phyloP scores from a whole-genome alignment of 2,797 vertebrate genomes.

The Phrynocephalus vlangalii region DNA sequence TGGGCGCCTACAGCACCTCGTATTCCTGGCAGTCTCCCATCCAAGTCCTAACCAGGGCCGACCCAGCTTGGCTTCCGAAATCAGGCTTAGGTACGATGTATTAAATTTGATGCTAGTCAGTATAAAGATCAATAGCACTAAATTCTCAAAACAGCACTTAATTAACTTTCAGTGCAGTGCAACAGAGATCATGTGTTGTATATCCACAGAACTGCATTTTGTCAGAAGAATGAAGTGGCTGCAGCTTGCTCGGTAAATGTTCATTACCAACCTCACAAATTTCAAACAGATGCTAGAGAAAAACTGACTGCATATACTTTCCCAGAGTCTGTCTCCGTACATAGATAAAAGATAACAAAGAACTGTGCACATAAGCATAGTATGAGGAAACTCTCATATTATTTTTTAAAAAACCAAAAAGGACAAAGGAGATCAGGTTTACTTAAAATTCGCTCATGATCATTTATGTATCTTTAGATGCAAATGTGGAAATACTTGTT shows the following conservation, averaged over 20 bases:
- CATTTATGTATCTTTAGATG: too few species aligned
- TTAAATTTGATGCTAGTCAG: background rate
- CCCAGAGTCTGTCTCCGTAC: background rate
- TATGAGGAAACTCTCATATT: background rate
- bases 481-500: background rate
- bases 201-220: background rate
- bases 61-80: too few species aligned
- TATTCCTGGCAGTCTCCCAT: too few species aligned
- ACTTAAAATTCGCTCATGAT: background rate
- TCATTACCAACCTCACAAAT: background rate
- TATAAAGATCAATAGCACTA: background rate
- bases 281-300: background rate
- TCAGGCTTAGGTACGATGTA: background rate
- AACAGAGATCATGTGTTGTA: background rate
- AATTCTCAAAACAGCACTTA: slow-evolving; percentile 20
- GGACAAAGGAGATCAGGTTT: background rate
- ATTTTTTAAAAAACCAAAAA: background rate
- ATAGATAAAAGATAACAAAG: background rate
- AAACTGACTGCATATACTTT: background rate
- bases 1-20: too few species aligned
- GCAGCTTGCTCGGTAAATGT: background rate
- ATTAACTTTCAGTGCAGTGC: slow-evolving; percentile 3
- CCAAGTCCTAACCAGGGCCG: too few species aligned
- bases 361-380: background rate
- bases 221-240: background rate